These are phyloP conservation scores for Antheraea pernyi DNA, from an alignment of 1,140 invertebrate genomes.

Conservation along the genomic window DNA sequence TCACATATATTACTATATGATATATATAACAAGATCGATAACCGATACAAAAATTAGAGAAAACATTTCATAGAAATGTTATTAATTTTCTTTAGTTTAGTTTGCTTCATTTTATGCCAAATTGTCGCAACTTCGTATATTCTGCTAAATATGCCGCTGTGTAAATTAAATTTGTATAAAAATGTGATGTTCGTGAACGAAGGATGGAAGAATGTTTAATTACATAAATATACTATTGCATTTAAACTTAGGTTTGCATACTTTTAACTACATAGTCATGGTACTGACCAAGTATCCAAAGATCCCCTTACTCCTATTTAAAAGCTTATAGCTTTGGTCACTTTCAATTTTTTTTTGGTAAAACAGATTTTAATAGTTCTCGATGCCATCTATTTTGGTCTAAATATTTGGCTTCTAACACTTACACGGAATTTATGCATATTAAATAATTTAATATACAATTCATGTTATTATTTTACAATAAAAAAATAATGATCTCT, in stretches of 20 bases:
- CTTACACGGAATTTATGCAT: background rate
- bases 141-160: background rate
- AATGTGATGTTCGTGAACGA: slow-evolving; percentile 52
- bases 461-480: background rate
- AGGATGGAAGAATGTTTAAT: slow-evolving; percentile 59
- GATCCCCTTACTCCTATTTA: slow-evolving; percentile 38
- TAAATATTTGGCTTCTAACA: background rate
- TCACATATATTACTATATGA: too few relatives aligned
- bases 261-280: slow-evolving; percentile 7
- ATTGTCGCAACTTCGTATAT: background rate
- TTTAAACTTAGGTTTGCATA: slow-evolving; percentile 13
- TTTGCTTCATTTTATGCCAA: too few relatives aligned
- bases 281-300: slow-evolving; percentile 15
- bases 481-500: background rate
- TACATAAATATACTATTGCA: slow-evolving; percentile 21
- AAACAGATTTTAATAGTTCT: slow-evolving; percentile 27
- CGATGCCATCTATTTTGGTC: slow-evolving; percentile 2
- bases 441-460: background rate
- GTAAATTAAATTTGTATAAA: slow-evolving; percentile 33
- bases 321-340: slow-evolving; percentile 74
- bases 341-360: slow-evolving; percentile 61
- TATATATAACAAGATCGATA: too few relatives aligned
- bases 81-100: too few relatives aligned
- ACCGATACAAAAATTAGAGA: too few relatives aligned
- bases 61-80: too few relatives aligned